Percentiles rank a stretch among this genome's conserved stretches.
phyloP scores from a whole-genome alignment of 2,797 vertebrate species.

The Notoglanidium macrostoma region DNA sequence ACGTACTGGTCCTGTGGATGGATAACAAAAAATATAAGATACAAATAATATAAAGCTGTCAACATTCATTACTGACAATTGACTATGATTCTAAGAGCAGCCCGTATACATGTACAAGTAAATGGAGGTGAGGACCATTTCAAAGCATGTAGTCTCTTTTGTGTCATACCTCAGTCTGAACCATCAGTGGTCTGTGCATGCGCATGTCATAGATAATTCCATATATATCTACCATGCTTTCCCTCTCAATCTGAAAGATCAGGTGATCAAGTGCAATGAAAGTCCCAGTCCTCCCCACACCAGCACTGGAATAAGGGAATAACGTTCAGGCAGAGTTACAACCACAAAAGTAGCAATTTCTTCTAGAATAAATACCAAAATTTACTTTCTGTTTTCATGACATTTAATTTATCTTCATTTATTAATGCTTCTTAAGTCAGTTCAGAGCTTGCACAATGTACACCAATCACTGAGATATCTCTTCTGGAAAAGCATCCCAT shows the following conservation, averaged over 20 bases:
- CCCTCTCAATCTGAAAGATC: slow-evolving; percentile 92
- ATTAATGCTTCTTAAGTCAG: not conserved
- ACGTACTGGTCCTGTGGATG: slow-evolving; percentile 88
- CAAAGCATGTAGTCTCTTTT: not conserved
- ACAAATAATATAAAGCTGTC: not conserved
- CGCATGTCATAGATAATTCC: slow-evolving; percentile 88
- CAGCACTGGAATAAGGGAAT: slow-evolving; percentile 78
- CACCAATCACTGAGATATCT: not conserved
- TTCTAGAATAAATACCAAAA: not conserved
- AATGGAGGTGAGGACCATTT: not conserved
- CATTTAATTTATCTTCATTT: not conserved
- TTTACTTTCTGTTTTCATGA: not conserved
- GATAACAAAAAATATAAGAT: slow-evolving; percentile 32
- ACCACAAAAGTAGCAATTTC: not conserved
- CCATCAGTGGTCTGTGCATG: slow-evolving; percentile 93
- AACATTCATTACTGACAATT: not conserved
- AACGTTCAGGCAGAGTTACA: not conserved
- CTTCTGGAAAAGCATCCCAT: not conserved
- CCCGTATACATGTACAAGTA: not conserved
- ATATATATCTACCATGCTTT: slow-evolving; percentile 84
- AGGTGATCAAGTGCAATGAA: slow-evolving; percentile 91
- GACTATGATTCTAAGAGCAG: not conserved
- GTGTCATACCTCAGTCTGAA: slow-evolving; percentile 90
- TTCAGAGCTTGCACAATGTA: not conserved
- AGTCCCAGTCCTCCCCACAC: slow-evolving; percentile 93